Base-by-base conservation (phyloP, 2,888 invertebrate species). In the Vanessa cardui region DNA sequence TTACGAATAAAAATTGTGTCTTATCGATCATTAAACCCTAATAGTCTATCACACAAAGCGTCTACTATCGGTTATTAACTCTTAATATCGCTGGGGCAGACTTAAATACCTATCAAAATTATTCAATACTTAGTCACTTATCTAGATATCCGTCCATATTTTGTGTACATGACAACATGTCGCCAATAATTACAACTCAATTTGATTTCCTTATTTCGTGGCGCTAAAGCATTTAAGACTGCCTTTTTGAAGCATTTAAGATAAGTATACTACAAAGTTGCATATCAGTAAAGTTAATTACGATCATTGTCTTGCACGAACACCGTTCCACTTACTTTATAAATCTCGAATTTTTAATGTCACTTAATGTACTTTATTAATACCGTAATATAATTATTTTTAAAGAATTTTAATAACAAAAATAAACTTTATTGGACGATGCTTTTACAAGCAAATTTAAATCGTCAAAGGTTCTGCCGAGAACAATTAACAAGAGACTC, bases 21-120 rank as follows among this genome's bases (percentile, higher is more conserved):
- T 74, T 76, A 77, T 77, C 73, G 66, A 59, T 72, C 71, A 71
- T 69, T 71, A 69, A 73, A 71, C 74, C 66, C 56, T 61, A 68
- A 16, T 50, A 62, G 58, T 56, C 21, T 73, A 74, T 69, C 68
- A 68, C 52, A 66, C 64, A 70, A 69, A 68, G 64, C 59, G 65
- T 56, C 59, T 49, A 52, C 50, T 50, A 16, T 75, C 74, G 72
- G 76, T 72, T 71, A 73, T 69, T 64, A 72, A 72, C 74, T 54
- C 16, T 61, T 58, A 61, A 52, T 39, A 63, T 46, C 59, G 39
- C 56, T 39, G 33, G 12, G 45, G 31, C 26, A 39, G 47, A 26
- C 49, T 44, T 60, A 52, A 16, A 49, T 62, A 49, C 39, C 20
- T 49, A 31, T 31, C 21, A 21, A 61, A 64, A 66, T 69, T 50